A percentile compares a stretch with the other conserved stretches of the same genome.
Evolutionary conservation across 1,140 invertebrate species (phyloP).

Genomic region (Drosophila prosaltans): DNA sequence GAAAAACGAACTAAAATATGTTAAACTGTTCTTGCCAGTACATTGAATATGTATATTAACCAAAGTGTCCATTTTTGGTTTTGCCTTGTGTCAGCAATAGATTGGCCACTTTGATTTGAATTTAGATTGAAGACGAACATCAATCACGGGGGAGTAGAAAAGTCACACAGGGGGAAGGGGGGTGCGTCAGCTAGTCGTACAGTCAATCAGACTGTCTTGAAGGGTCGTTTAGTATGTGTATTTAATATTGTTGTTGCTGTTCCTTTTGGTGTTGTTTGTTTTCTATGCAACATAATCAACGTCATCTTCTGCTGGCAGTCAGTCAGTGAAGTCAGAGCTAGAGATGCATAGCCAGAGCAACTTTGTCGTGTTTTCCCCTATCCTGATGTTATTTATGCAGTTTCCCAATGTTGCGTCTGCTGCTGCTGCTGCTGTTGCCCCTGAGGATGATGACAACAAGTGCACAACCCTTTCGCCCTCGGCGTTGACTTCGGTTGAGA

Average conservation of each 20-base stretch:
- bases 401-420: slow-evolving; percentile 19
- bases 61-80: slow-evolving; percentile 30
- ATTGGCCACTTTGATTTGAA: slow-evolving; percentile 26
- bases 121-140: slow-evolving; percentile 45
- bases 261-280: slow-evolving; percentile 25
- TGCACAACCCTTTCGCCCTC: slow-evolving; percentile 72
- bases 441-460: slow-evolving; percentile 70
- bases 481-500: slow-evolving; percentile 46
- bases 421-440: slow-evolving; percentile 15
- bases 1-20: slow-evolving; percentile 37
- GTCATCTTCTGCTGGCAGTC: slow-evolving; percentile 47
- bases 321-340: not conserved
- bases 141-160: slow-evolving; percentile 57
- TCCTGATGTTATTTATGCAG: slow-evolving; percentile 60
- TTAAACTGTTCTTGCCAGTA: slow-evolving; percentile 37
- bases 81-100: slow-evolving; percentile 34
- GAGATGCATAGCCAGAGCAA: slow-evolving; percentile 7
- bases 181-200: slow-evolving; percentile 17
- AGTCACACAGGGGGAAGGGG: slow-evolving; percentile 52
- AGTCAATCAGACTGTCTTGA: slow-evolving; percentile 58
- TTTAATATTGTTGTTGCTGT: slow-evolving; percentile 41
- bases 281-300: slow-evolving; percentile 62
- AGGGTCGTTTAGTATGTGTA: slow-evolving; percentile 47
- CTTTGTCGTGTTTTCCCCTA: slow-evolving; percentile 28
- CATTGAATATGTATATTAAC: slow-evolving; percentile 39